Conservation (phyloP, 2,888 invertebrate genomes). For the Rotaria sp. region DNA sequence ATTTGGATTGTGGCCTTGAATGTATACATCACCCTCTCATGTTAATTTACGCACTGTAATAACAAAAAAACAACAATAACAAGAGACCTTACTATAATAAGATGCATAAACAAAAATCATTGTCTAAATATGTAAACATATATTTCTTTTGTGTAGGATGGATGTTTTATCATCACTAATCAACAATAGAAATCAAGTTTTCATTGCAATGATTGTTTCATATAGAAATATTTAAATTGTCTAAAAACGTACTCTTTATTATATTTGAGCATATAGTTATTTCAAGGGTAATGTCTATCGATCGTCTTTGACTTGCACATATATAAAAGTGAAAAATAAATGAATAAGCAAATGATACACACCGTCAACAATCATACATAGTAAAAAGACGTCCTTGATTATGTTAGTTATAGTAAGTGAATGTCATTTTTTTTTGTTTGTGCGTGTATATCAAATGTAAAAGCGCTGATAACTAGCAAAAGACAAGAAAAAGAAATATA, state of each 20-base stretch:
- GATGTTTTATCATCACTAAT: too few species aligned
- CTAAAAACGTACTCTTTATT: too few species aligned
- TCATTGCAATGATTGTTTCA: too few species aligned
- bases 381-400: not conserved
- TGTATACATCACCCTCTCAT: not conserved
- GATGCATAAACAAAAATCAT: too few species aligned
- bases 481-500: not conserved
- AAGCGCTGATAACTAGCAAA: not conserved
- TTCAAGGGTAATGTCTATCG: not conserved
- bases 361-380: not conserved
- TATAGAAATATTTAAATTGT: too few species aligned
- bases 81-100: too few species aligned
- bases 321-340: not conserved
- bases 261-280: not conserved
- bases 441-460: not conserved
- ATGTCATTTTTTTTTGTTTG: not conserved
- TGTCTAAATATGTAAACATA: too few species aligned
- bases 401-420: not conserved
- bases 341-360: not conserved
- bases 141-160: too few species aligned
- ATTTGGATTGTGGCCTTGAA: not conserved
- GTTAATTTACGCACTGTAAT: too few species aligned
- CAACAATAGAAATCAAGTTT: too few species aligned
- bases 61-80: too few species aligned
- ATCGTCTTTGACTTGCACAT: not conserved